These are phyloP conservation scores for Ophion obscuratus DNA, from an alignment of 2,888 invertebrate genomes.

Conservation along the genomic window DNA sequence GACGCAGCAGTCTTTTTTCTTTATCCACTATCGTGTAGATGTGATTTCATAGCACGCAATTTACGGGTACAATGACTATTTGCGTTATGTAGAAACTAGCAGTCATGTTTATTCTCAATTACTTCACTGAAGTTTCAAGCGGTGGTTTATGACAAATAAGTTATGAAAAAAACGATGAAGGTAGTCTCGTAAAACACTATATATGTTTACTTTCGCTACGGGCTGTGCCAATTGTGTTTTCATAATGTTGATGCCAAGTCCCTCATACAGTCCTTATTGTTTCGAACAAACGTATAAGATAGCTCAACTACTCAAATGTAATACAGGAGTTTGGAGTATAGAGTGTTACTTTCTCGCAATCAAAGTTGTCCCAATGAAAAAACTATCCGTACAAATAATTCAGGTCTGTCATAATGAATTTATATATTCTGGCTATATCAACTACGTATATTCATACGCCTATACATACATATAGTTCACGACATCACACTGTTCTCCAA, in stretches of 20 bases:
- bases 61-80: neutral
- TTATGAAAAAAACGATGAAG: neutral
- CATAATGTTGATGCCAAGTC: neutral
- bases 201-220: neutral
- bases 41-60: neutral
- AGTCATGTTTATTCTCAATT: neutral
- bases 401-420: conserved; percentile 29
- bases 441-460: neutral
- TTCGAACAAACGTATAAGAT: neutral
- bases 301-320: neutral
- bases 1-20: neutral
- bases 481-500: conserved; percentile 1
- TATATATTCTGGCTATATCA: neutral
- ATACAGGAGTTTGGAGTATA: neutral
- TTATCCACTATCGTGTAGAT: neutral
- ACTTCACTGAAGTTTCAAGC: neutral
- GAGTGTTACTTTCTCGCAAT: conserved; percentile 14
- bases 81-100: neutral
- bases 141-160: neutral
- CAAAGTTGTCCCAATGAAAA: neutral
- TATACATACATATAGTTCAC: neutral
- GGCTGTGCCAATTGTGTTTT: neutral
- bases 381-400: conserved; percentile 40
- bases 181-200: neutral
- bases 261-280: neutral